Conservation (phyloP, 2,888 invertebrate species). For the Acanthosepion esculentum region DNA sequence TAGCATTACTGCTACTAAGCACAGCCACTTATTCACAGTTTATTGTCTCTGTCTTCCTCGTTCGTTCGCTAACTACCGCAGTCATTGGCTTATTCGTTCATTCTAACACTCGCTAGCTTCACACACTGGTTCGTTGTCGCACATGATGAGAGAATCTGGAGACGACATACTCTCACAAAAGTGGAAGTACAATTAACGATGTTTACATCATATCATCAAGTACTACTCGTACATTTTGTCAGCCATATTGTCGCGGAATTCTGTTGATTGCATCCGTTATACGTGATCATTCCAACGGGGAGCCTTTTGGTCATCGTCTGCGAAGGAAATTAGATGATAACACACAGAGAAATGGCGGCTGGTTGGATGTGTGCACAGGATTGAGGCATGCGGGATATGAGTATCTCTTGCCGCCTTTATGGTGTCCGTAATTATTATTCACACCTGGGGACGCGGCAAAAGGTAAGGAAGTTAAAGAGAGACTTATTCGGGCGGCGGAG, state of each 20-base stretch:
- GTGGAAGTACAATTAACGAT: conserved; percentile 13
- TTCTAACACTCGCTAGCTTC: not conserved
- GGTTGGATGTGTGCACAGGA: not conserved
- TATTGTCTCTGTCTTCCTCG: no score
- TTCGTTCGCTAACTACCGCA: not conserved
- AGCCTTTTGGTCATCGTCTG: not conserved
- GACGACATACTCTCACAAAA: not conserved
- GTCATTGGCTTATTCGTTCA: not conserved
- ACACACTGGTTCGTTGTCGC: not conserved
- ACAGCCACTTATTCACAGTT: no score
- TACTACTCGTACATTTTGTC: not conserved
- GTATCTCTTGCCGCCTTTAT: not conserved
- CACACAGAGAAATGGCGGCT: not conserved
- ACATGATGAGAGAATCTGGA: not conserved
- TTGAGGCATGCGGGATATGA: not conserved
- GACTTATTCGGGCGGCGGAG: not conserved
- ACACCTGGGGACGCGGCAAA: not conserved
- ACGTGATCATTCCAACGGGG: not conserved
- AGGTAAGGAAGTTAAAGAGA: not conserved
- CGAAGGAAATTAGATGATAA: conserved; percentile 20
- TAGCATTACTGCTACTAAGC: no score
- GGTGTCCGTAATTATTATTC: conserved; percentile 11
- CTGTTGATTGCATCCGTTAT: conserved; percentile 14
- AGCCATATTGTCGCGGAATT: not conserved
- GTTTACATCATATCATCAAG: conserved; percentile 21